A percentile compares a stretch with the other conserved stretches of the same genome.
phyloP scores from a whole-genome alignment of 2,888 invertebrate species.

The Coelinius sp. region DNA sequence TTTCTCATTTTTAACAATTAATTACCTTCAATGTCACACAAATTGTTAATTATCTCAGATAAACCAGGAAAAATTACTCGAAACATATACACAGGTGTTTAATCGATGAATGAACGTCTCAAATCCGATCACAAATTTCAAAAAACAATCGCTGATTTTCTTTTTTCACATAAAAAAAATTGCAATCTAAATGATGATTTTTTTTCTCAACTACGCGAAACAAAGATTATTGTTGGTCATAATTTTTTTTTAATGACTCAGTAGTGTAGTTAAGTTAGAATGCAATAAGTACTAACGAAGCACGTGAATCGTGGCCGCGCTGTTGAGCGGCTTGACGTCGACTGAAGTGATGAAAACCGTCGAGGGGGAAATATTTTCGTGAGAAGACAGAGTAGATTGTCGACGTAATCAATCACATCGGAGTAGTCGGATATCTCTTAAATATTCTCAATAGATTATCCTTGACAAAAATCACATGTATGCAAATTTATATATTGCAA shows the following conservation, averaged over 20 bases:
- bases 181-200: neutral
- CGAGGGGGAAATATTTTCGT: conserved; percentile 35
- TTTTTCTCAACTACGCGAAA: neutral
- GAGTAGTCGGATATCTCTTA: neutral
- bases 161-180: neutral
- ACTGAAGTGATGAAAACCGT: conserved; percentile 5
- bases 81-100: neutral
- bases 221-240: no score
- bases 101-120: neutral
- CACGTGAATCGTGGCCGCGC: conserved; percentile 5
- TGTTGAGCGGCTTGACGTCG: conserved; percentile 7
- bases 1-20: neutral
- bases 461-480: neutral
- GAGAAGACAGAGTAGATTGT: neutral
- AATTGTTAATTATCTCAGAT: neutral
- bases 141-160: neutral
- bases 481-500: no score
- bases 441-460: neutral
- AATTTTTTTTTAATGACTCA: neutral
- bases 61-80: neutral
- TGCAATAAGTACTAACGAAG: neutral
- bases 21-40: neutral
- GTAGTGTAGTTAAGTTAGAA: neutral
- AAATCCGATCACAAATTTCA: neutral
- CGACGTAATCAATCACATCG: neutral